Evolutionary conservation across 2,888 invertebrate species (phyloP), one percentile per base, ranked within the genome.

Genomic region (Volucella zonaria): DNA sequence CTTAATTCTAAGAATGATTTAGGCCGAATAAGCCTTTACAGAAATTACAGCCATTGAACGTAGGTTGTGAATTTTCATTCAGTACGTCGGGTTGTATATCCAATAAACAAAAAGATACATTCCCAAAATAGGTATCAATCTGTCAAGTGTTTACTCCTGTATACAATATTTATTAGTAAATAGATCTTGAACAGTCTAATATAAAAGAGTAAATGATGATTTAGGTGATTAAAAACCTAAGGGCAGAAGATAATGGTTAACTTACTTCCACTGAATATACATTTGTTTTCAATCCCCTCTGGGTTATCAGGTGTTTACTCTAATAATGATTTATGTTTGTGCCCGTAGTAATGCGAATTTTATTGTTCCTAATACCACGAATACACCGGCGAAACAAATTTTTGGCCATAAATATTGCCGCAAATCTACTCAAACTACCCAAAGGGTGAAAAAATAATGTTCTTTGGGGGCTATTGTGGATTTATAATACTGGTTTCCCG

Each of bases 321-420:
- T 11, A 40, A 49, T 52, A 61, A 73, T 73, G 71, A 61, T 73
- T 73, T 52, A 18, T 70, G 62, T 73, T 52, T 61, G 62, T 73
- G 59, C 61, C 43, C 52, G 52, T 67, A 67, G 52, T 43, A 18
- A 61, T 73, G 62, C 31, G 71, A 62, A 61, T 73, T 70, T 73
- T 61, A 52, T 62, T 62, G 71, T 73, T 52, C 62, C 71, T 43
- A 73, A 61, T 73, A 73, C 51, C 52, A 62, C 71, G 61, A 45
- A 52, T 43, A 61, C 61, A 61, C 71, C 40, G 42, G 42, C 42
- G 42, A 18, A 52, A 23, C 42, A n/a, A 61, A 71, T 61, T 42
- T 43, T 43, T 23, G 52, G 8, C 43, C 43, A 61, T 61, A 73
- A 61, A 43, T 43, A 42, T 52, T 51, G 42, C 15, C 23, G 38